Percentiles rank a stretch among this genome's conserved stretches.
phyloP scores from a whole-genome alignment of 2,797 vertebrate genomes.

The Microcaecilia unicolor region DNA sequence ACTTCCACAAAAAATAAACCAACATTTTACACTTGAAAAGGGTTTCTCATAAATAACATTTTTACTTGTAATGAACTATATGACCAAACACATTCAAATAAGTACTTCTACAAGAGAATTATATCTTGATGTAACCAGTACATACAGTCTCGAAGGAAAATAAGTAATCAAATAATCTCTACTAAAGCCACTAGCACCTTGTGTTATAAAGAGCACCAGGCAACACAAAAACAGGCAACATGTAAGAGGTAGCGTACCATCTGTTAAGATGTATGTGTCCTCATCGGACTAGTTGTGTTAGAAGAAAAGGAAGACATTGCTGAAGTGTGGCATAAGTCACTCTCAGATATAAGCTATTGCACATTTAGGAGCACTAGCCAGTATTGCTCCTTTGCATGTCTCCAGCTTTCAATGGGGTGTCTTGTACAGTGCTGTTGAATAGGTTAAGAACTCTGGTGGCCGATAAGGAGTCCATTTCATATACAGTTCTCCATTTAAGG shows the following conservation, averaged over 20 bases:
- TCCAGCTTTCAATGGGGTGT: constrained; percentile 51
- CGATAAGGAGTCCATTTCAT: constrained; percentile 36
- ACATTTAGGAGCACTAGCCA: constrained; percentile 61
- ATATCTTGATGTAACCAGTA: constrained; percentile 88
- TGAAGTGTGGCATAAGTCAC: constrained; percentile 42
- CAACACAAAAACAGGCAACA: constrained; percentile 53
- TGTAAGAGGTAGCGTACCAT: constrained; percentile 89
- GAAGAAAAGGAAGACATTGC: constrained; percentile 7
- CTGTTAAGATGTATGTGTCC: constrained; percentile 67
- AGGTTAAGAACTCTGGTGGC: constrained; percentile 17
- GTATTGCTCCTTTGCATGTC: constrained; percentile 56
- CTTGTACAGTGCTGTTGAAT: constrained; percentile 32
- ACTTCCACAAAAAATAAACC: constrained; percentile 54
- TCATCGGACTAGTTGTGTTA: constrained; percentile 33
- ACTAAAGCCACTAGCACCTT: constrained; percentile 59
- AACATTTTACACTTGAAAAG: constrained; percentile 45
- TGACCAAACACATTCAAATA: constrained; percentile 64
- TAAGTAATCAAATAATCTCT: constrained; percentile 30
- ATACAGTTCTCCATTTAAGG: constrained; percentile 25
- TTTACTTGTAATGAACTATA: constrained; percentile 62
- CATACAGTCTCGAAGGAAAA: constrained; percentile 70
- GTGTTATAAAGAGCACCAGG: constrained; percentile 45
- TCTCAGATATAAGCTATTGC: constrained; percentile 71
- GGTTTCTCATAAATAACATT: constrained; percentile 77
- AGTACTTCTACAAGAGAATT: constrained; percentile 66